Evolutionary conservation across 2,888 invertebrate genomes (phyloP).

Genomic region (Molanna angustata): DNA sequence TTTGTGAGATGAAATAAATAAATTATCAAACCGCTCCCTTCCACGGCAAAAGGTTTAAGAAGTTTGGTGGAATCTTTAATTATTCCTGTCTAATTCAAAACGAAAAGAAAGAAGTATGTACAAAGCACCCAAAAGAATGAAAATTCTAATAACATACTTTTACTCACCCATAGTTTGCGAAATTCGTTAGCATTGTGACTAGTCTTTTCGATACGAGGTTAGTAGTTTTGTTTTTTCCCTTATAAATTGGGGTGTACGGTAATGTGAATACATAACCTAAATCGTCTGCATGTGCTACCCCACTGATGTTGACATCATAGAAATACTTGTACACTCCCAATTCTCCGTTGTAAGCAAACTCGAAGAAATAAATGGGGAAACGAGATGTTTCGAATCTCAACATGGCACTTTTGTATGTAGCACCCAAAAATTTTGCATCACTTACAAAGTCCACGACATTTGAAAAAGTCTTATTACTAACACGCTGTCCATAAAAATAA

Average conservation of each 20-base stretch:
- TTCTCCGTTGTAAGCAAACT: constrained; percentile 14
- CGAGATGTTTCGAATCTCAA: constrained; percentile 10
- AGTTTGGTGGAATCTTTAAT: no score
- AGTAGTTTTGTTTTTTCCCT: constrained; percentile 31
- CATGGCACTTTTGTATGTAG: constrained; percentile 10
- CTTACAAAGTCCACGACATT: constrained; percentile 4
- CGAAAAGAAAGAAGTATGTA: no score
- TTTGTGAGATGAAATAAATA: no score
- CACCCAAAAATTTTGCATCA: constrained; percentile 9
- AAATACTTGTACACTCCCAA: constrained; percentile 46
- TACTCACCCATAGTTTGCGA: constrained; percentile 50
- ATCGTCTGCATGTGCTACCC: constrained; percentile 61
- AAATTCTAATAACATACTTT: no score
- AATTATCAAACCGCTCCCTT: no score
- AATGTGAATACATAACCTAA: constrained; percentile 53
- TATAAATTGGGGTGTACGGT: constrained; percentile 38
- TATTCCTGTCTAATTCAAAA: no score
- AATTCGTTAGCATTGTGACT: constrained; percentile 49
- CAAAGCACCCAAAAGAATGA: no score
- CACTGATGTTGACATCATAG: constrained; percentile 46
- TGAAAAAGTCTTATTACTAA: constrained; percentile 2
- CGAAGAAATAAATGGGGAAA: constrained; percentile 11
- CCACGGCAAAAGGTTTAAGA: no score
- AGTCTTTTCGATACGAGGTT: constrained; percentile 36
- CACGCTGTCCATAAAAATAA: constrained; percentile 10